Evolutionary conservation across 2,797 vertebrate species (phyloP).

Genomic region (Tolypeutes matacus): DNA sequence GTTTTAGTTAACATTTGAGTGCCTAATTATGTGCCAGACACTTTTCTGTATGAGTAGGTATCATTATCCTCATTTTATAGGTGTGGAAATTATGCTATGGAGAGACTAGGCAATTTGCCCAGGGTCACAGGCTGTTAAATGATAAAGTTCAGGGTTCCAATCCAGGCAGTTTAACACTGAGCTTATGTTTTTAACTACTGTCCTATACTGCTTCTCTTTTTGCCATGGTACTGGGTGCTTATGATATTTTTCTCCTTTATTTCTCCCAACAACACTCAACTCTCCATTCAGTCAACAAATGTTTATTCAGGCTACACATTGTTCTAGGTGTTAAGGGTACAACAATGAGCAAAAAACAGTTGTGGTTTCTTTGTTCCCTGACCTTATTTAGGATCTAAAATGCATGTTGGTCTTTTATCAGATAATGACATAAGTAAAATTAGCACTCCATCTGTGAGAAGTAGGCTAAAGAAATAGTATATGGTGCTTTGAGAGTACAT

Average conservation of each 20-base stretch:
- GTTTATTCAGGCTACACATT: too few species aligned
- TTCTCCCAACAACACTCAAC: too few species aligned
- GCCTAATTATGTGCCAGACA: slow-evolving; percentile 1
- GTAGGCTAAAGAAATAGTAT: too few species aligned
- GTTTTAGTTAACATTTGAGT: background rate
- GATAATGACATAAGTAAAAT: too few species aligned
- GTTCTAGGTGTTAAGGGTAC: too few species aligned
- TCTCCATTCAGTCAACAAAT: too few species aligned
- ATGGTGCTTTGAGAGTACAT: too few species aligned
- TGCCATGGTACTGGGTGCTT: background rate
- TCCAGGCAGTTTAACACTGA: background rate
- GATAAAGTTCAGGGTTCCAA: slow-evolving; percentile 31
- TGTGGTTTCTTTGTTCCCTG: too few species aligned
- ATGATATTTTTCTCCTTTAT: background rate
- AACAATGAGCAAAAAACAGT: too few species aligned
- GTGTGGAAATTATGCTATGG: background rate
- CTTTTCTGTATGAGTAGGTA: background rate
- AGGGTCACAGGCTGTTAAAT: background rate
- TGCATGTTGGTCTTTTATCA: too few species aligned
- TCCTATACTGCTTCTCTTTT: background rate
- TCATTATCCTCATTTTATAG: slow-evolving; percentile 25
- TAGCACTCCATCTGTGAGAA: too few species aligned
- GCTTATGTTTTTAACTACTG: background rate
- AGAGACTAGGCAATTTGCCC: background rate
- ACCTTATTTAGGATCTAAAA: too few species aligned